Conservation (phyloP, 2,113 vertebrate genomes). For the Mormyrus iriodes region DNA sequence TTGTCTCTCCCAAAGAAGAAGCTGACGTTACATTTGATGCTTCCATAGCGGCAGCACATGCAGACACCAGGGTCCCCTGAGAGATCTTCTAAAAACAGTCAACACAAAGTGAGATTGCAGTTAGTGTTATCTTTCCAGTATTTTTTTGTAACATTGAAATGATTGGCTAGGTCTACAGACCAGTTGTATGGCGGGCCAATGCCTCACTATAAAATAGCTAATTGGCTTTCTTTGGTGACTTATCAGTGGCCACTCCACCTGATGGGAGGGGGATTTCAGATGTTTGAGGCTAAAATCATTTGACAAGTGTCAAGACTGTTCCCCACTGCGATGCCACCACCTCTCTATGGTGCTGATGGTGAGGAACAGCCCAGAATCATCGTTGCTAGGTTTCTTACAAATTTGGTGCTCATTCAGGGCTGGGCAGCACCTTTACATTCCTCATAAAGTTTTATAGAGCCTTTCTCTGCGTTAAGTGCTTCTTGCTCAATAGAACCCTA, state of each 20-base stretch:
- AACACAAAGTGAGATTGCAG: not conserved
- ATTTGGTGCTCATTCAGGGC: not conserved
- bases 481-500: slow-evolving; percentile 21
- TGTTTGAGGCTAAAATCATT: not conserved
- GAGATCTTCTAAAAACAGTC: not conserved
- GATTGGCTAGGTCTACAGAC: not conserved
- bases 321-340: not conserved
- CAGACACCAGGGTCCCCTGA: not conserved
- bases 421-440: not conserved
- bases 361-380: not conserved
- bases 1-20: not conserved
- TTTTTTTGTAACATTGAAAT: not conserved
- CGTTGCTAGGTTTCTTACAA: not conserved
- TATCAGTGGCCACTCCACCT: not conserved
- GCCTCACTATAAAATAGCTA: not conserved
- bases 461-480: slow-evolving; percentile 20
- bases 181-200: not conserved
- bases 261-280: not conserved
- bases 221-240: not conserved
- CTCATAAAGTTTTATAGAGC: slow-evolving; percentile 22
- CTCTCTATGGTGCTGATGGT: not conserved
- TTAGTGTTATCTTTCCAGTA: not conserved
- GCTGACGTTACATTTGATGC: not conserved
- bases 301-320: not conserved
- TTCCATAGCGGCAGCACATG: not conserved